These are phyloP conservation scores for Mobula hypostoma DNA, from an alignment of 2,113 vertebrate genomes.

Conservation along the genomic window DNA sequence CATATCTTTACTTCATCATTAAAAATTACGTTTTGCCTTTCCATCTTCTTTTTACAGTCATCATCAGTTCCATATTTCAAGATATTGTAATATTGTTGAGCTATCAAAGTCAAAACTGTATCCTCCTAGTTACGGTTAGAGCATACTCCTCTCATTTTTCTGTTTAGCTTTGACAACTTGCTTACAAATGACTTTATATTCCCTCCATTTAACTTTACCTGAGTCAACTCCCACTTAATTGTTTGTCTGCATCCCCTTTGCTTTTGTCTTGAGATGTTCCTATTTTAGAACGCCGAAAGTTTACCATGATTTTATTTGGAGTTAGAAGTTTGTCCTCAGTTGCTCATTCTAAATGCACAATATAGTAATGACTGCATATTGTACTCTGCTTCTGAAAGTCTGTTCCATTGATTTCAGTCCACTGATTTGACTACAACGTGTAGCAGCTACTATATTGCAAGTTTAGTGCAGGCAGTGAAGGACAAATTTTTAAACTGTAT, in stretches of 20 bases:
- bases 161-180: slow-evolving; percentile 30
- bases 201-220: slow-evolving; percentile 34
- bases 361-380: too few species aligned
- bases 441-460: too few species aligned
- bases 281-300: neutral
- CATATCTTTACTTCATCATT: neutral
- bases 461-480: too few species aligned
- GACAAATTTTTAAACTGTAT: neutral
- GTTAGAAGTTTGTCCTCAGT: neutral
- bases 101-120: neutral
- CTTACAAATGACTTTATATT: slow-evolving; percentile 28
- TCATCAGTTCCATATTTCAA: neutral
- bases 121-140: slow-evolving; percentile 6
- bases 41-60: neutral
- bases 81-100: neutral
- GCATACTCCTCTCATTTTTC: slow-evolving; percentile 24
- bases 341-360: too few species aligned
- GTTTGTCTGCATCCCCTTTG: slow-evolving; percentile 4
- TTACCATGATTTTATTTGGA: neutral
- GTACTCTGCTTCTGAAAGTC: too few species aligned
- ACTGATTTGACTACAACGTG: too few species aligned
- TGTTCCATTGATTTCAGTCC: too few species aligned
- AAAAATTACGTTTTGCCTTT: neutral
- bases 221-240: slow-evolving; percentile 11
- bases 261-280: neutral